phyloP scores from a whole-genome alignment of 2,797 vertebrate genomes.

The Enteromius thamalakanensis region DNA sequence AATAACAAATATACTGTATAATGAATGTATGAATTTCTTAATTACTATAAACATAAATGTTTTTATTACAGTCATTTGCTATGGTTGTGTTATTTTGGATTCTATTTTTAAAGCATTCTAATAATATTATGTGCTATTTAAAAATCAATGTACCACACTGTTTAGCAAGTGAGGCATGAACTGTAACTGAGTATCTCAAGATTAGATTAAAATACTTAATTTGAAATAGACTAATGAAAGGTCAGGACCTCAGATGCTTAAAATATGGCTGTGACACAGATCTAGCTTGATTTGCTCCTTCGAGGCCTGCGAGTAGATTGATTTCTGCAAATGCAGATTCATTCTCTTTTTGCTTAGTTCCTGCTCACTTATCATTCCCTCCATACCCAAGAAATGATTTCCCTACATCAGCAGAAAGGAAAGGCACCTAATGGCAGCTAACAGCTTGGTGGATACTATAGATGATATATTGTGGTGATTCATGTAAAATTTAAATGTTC shows the following conservation, averaged over 20 bases:
- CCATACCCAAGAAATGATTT: background rate
- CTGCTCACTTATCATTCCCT: slow-evolving; percentile 7
- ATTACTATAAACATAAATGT: background rate
- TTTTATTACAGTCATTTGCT: background rate
- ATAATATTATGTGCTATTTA: background rate
- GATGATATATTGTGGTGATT: background rate
- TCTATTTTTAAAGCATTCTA: background rate
- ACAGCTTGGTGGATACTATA: background rate
- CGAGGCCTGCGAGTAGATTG: slow-evolving; percentile 21
- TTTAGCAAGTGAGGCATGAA: slow-evolving; percentile 4
- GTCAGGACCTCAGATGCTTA: slow-evolving; percentile 13
- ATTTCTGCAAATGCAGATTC: slow-evolving; percentile 26
- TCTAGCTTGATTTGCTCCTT: slow-evolving; percentile 33
- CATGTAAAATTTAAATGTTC: background rate
- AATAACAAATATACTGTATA: background rate
- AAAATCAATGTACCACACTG: background rate
- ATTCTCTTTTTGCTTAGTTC: background rate
- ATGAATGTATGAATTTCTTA: background rate
- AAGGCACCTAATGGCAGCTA: background rate
- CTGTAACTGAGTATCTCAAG: slow-evolving; percentile 18
- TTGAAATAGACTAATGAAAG: slow-evolving; percentile 14
- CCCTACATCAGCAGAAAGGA: background rate
- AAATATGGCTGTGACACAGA: slow-evolving; percentile 45
- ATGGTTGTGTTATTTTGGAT: background rate
- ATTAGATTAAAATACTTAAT: slow-evolving; percentile 18